Evolutionary conservation across 2,888 invertebrate genomes (phyloP).

Genomic region (Coenonympha glycerion): DNA sequence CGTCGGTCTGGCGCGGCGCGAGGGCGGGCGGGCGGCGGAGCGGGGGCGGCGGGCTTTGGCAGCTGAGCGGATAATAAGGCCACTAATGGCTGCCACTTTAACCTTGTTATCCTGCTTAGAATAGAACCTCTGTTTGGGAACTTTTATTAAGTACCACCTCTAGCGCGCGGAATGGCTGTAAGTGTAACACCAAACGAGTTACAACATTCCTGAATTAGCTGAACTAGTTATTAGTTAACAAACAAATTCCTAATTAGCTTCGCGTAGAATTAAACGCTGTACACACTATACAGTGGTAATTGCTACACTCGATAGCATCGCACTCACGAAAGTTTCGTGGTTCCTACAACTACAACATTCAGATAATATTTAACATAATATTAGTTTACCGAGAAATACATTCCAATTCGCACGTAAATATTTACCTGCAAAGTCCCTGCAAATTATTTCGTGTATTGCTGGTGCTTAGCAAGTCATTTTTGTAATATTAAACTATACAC

Average conservation of each 20-base stretch:
- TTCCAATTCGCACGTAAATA: too few relatives aligned
- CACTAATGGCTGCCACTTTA: slow-evolving; percentile 15
- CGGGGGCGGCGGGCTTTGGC: not conserved
- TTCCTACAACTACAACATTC: too few relatives aligned
- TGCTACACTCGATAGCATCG: too few relatives aligned
- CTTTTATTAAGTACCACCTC: not conserved
- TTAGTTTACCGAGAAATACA: too few relatives aligned
- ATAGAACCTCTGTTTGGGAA: not conserved
- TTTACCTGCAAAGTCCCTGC: too few relatives aligned
- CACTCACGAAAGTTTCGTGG: too few relatives aligned
- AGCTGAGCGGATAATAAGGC: slow-evolving; percentile 15
- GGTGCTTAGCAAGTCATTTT: too few relatives aligned
- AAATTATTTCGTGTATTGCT: too few relatives aligned
- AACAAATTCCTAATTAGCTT: not conserved
- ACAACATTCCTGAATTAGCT: not conserved
- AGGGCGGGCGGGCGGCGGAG: not conserved
- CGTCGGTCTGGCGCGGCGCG: not conserved
- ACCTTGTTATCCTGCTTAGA: slow-evolving; percentile 12
- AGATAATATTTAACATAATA: too few relatives aligned
- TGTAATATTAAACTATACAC: too few relatives aligned
- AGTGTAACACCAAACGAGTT: not conserved
- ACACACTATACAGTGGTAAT: too few relatives aligned
- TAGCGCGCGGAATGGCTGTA: not conserved
- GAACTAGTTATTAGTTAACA: not conserved
- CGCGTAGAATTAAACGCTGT: too few relatives aligned